These are phyloP conservation scores for Diplodus puntazzo DNA, from an alignment of 2,797 vertebrate genomes.

Conservation along the genomic window DNA sequence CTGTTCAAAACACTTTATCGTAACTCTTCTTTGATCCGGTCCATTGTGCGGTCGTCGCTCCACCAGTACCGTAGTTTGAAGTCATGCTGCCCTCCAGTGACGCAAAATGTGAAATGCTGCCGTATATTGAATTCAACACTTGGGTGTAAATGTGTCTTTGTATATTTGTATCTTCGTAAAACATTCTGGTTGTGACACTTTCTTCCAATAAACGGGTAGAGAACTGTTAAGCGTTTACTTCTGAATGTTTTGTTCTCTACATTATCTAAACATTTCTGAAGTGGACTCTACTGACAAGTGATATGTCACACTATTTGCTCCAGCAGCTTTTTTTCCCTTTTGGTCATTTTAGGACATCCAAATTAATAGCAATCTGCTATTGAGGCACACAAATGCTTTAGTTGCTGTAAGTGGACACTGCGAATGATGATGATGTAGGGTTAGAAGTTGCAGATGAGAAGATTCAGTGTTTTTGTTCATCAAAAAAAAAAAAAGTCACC, in stretches of 20 bases:
- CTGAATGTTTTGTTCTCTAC: neutral
- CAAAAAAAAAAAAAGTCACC: neutral
- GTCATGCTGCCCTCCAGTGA: constrained; percentile 72
- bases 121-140: neutral
- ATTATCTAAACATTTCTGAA: neutral
- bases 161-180: constrained; percentile 17
- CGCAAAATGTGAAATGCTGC: constrained; percentile 22
- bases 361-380: neutral
- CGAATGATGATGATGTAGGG: neutral
- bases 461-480: neutral
- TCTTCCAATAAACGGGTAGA: neutral
- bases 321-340: neutral
- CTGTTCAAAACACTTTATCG: constrained; percentile 29
- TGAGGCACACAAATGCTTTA: neutral
- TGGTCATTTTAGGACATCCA: neutral
- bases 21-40: neutral
- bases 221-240: neutral
- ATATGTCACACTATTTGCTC: neutral
- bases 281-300: neutral
- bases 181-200: constrained; percentile 1
- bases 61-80: neutral
- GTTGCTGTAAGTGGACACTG: neutral
- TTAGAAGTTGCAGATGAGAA: neutral
- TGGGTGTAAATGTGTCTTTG: constrained; percentile 2
- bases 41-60: fast-evolving